Conservation (phyloP, 2,113 vertebrate species). For the Tympanuchus pallidicinctus region DNA sequence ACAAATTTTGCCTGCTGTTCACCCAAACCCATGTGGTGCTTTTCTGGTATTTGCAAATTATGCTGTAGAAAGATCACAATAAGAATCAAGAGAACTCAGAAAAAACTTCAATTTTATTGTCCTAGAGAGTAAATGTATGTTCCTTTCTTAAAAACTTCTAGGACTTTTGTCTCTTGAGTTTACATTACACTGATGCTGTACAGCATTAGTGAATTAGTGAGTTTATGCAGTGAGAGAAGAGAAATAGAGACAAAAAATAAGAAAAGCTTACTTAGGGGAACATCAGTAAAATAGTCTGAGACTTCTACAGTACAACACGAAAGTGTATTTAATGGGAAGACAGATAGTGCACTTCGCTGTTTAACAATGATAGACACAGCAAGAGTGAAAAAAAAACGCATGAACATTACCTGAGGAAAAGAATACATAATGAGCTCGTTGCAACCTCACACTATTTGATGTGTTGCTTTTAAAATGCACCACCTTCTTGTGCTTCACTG, state of each 20-base stretch:
- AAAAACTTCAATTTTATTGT: neutral
- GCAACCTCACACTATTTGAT: neutral
- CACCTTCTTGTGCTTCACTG: neutral
- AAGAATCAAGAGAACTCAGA: neutral
- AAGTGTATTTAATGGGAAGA: neutral
- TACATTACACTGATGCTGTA: neutral
- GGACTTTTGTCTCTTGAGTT: neutral
- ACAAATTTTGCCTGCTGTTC: neutral
- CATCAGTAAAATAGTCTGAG: neutral
- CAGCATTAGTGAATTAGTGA: neutral
- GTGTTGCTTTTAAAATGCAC: neutral
- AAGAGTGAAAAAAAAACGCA: neutral
- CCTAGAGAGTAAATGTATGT: neutral
- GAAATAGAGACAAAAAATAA: neutral
- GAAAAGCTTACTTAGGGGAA: neutral
- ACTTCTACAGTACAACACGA: neutral
- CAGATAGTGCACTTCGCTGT: neutral
- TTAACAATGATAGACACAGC: neutral
- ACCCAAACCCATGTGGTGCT: neutral
- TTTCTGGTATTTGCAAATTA: constrained; percentile 29
- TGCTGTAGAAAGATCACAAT: neutral
- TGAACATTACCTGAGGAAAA: neutral
- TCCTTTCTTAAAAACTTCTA: neutral
- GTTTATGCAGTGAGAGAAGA: neutral
- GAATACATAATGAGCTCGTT: neutral